Base-by-base conservation (phyloP, 2,888 invertebrate species). In the Parnassius apollo region DNA sequence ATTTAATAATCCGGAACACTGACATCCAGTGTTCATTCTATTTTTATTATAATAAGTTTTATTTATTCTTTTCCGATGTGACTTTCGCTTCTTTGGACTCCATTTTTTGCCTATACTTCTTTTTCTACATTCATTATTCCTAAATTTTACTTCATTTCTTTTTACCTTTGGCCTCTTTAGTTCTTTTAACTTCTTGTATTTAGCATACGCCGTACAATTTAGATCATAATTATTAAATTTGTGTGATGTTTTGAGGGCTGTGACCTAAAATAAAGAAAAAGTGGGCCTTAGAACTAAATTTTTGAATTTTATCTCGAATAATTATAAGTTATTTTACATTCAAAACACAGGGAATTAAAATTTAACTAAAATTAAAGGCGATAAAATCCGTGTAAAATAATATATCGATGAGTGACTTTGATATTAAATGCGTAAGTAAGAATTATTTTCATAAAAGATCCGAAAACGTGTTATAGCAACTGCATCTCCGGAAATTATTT, bases 1-100 rank as follows among this genome's bases (percentile, higher is more conserved):
- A 35, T 35, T 35, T 11, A 57, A 42, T 1, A 60, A 25, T n/a
- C 59, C 51, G 10, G 58, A 45, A 25, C 61, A 61, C 25, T 59
- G 65, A 13, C 61, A 51, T 3, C 45, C 51, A 10, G 12, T 58
- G 12, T 50, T 65, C 49, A 49, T 49, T 46, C 46, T 46, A 46
- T 46, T 11, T 46, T 11, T 46, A 46, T n/a, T 7, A 35, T 54
- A 13, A n/a, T 12, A 54, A 13, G 13, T 11, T 11, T 46, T 25
- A 9, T 48, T 56, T 1, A 10, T 48, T n/a, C 13, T 9, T 48
- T 46, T 46, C 11, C 46, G n/a, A 48, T 25, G 11, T 18, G 25
- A 3, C 25, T 12, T 45, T 7, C 25, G 11, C 22, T 56, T 56
- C 11, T 25, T 48, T 22, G 48, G 35, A 35, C 35, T 56, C n/a